Base-by-base conservation (phyloP, 2,797 vertebrate species). In the Eutrigla gurnardus region DNA sequence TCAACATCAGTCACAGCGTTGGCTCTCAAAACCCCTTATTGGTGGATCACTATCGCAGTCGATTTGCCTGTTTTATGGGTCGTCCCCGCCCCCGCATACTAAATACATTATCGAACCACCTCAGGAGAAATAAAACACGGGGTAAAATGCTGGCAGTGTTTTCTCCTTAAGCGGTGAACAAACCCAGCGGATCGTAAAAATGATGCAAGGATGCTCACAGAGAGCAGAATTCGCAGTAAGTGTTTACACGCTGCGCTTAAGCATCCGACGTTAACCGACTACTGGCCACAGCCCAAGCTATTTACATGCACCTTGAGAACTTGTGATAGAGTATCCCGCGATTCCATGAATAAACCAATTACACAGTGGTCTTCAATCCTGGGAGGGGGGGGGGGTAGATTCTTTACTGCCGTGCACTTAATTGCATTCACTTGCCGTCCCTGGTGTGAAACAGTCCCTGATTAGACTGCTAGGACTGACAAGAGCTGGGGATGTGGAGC, bases 291-390 rank as follows among this genome's bases (percentile, higher is more conserved):
- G 70, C 75, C 73, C 1, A 64, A 77, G 37, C 75, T 76, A 82
- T 87, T 88, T 71, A 77, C 80, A 81, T 63, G 72, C 81, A 85
- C 83, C 84, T 82, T 86, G 78, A 88, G 88, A 90, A 88, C 64
- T 75, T 70, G 75, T 85, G 84, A 90, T 85, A 39, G 78, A 86
- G 82, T 76, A 73, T 74, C 60, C 71, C 52, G 65, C 4, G 12
- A 87, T 84, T 65, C 78, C 69, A 82, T 64, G 79, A 90, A 89
- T 87, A 84, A 91, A 91, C 70, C 63, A 88, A 85, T 88, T 87
- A 81, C 70, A 82, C 68, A 69, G 75, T 63, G 66, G 75, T 88
- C 83, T 83, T 87, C 77, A 88, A 75, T 84, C 78, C 65, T 75
- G 67, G 45, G 72, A 55, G n/a, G 37, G 67, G 52, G 67, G 52